A percentile compares a stretch with the other conserved stretches of the same genome.
Conservation (phyloP, 1,140 invertebrate genomes). For the Meloidogyne chitwoodi region DNA sequence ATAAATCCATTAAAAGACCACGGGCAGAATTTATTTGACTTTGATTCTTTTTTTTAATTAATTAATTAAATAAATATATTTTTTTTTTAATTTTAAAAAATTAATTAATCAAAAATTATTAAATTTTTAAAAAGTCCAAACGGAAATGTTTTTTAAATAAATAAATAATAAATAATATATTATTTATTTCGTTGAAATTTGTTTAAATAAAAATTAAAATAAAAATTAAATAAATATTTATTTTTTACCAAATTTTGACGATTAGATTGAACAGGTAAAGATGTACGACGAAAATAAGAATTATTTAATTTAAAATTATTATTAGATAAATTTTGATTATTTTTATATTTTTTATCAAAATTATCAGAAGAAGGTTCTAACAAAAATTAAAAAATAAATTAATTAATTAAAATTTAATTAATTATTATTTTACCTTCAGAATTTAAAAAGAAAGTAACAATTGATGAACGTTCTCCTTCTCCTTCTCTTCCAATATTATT, state of each 20-base stretch:
- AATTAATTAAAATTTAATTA: no score
- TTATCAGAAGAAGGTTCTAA: no score
- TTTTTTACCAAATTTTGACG: conserved; percentile 13
- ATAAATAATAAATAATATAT: background rate
- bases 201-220: no score
- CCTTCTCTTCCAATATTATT: no score
- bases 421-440: background rate
- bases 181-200: no score
- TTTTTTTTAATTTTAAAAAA: background rate
- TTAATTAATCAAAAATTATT: background rate
- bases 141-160: background rate
- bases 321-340: no score
- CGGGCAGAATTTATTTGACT: conserved; percentile 25
- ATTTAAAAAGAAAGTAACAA: background rate
- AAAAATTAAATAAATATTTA: no score
- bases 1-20: conserved; percentile 23
- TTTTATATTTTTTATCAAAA: no score
- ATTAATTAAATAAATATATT: background rate
- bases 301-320: no score
- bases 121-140: background rate
- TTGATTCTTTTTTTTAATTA: conserved; percentile 1
- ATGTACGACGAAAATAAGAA: conserved; percentile 11
- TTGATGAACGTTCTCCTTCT: background rate
- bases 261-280: conserved; percentile 15
- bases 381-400: no score